Evolutionary conservation across 1,140 invertebrate species (phyloP).

Genomic region (Lepidurus apus): DNA sequence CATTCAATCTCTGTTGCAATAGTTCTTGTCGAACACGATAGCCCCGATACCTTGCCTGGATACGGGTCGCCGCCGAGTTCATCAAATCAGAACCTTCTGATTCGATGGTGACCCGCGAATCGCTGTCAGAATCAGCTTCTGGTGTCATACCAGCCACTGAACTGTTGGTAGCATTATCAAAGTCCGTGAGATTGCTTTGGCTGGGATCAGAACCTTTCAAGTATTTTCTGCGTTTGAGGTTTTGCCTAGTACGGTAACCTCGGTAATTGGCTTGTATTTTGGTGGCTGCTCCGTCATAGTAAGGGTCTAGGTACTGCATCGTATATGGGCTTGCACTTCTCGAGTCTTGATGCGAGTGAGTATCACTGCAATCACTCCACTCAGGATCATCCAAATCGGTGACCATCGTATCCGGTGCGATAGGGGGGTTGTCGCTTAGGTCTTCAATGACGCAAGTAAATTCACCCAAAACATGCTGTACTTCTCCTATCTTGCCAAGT

Average conservation of each 20-base stretch:
- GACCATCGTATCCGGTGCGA: not conserved
- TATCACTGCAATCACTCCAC: constrained; percentile 2
- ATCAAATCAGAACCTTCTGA: not conserved
- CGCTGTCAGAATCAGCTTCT: not conserved
- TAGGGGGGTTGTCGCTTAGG: not conserved
- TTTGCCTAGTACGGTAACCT: constrained; percentile 25
- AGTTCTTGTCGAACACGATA: not conserved
- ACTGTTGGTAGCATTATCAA: not conserved
- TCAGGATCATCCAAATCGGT: not conserved
- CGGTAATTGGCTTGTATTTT: constrained; percentile 33
- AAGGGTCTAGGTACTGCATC: constrained; percentile 1
- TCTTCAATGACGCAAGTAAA: constrained; percentile 20
- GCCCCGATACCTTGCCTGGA: constrained; percentile 33
- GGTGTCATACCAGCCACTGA: not conserved
- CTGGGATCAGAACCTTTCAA: not conserved
- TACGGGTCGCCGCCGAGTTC: constrained; percentile 32
- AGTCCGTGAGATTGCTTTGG: not conserved
- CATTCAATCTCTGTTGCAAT: not conserved
- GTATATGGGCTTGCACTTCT: not conserved
- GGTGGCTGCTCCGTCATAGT: constrained; percentile 24
- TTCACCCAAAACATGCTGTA: not conserved
- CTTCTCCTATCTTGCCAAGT: not conserved
- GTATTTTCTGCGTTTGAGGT: constrained; percentile 26
- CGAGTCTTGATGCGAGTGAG: not conserved
- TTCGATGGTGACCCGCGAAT: not conserved